Base-by-base conservation (phyloP, 2,888 invertebrate species). In the Scaptomyza cyrtandrae region DNA sequence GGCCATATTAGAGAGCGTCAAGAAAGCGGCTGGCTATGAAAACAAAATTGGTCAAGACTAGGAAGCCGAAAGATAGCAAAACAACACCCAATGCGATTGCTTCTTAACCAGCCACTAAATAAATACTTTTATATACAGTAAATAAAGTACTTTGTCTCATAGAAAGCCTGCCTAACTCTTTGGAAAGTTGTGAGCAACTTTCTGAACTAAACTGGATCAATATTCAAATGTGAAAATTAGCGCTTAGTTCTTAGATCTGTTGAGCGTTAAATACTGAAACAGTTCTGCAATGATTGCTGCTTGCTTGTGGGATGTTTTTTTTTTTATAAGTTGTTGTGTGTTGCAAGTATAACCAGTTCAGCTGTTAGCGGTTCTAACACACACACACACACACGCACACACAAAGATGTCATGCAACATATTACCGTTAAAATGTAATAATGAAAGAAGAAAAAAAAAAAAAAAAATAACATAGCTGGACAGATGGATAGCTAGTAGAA, bases 381-480 rank as follows among this genome's bases (percentile, higher is more conserved):
- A 41, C 41, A 41, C 41, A 37, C 35, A 33, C 41, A 37, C 35
- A 33, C n/a, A 41, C 53, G 65, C 61, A 41, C 41, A 41, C 41
- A 37, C 35, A 33, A 14, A 71, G 54, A 67, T 71, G 76, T 73
- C 86, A 72, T 86, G 84, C 86, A 84, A 80, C 84, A 68, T 69
- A 62, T 75, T 81, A 83, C 88, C 89, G 89, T 88, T 88, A 88
- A 77, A 76, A 80, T 77, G 78, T 83, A 78, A 88, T 82, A 89
- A 83, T 74, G 71, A 67, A 78, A 70, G 35, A 74, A 41, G 33
- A 71, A 35, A 27, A 67, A 59, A 37, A 59, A 19, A 37, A 11
- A 50, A 43, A 10, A 19, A 37, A 11, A 50, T 19, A 10, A 50
- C 6, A 45, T 11, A 29, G 41, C 29, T 48, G 49, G 35, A 24